phyloP scores from a whole-genome alignment of 1,140 invertebrate species.

The Drosophila athabasca region DNA sequence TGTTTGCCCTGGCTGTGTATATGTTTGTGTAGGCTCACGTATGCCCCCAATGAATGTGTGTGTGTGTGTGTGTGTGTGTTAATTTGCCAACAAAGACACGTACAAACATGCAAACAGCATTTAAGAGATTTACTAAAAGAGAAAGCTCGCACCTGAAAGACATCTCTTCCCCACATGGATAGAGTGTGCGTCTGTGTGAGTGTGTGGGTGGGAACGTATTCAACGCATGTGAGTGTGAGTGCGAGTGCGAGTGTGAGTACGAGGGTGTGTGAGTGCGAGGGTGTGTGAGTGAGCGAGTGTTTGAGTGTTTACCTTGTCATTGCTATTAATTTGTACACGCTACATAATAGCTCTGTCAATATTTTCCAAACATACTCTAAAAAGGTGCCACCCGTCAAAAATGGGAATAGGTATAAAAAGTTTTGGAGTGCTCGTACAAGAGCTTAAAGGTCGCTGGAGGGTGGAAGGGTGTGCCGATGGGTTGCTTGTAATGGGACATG shows the following conservation, averaged over 20 bases:
- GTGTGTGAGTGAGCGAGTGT: conserved; percentile 2
- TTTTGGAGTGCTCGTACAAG: neutral
- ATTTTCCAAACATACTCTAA: conserved; percentile 71
- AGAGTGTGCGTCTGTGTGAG: conserved; percentile 7
- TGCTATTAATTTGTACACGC: conserved; percentile 76
- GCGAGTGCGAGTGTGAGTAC: conserved; percentile 5
- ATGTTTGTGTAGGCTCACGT: conserved; percentile 71
- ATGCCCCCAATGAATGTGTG: conserved; percentile 17
- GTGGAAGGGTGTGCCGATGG: no score
- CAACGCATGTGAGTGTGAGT: neutral
- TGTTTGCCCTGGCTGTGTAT: conserved; percentile 66
- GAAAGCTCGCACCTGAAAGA: conserved; percentile 59
- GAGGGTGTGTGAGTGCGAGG: conserved; percentile 12
- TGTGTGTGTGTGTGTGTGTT: conserved; percentile 60
- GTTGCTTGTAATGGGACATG: no score
- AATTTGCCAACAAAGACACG: conserved; percentile 79
- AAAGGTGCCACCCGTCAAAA: conserved; percentile 44
- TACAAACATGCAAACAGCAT: conserved; percentile 74
- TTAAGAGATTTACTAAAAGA: conserved; percentile 70
- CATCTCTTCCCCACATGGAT: conserved; percentile 32
- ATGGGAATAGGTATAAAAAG: conserved; percentile 34
- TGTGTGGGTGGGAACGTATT: neutral
- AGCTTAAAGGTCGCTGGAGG: neutral
- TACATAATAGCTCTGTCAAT: conserved; percentile 77
- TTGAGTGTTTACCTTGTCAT: conserved; percentile 65